Conservation (phyloP, 2,797 vertebrate species). For the Thamnophis elegans region DNA sequence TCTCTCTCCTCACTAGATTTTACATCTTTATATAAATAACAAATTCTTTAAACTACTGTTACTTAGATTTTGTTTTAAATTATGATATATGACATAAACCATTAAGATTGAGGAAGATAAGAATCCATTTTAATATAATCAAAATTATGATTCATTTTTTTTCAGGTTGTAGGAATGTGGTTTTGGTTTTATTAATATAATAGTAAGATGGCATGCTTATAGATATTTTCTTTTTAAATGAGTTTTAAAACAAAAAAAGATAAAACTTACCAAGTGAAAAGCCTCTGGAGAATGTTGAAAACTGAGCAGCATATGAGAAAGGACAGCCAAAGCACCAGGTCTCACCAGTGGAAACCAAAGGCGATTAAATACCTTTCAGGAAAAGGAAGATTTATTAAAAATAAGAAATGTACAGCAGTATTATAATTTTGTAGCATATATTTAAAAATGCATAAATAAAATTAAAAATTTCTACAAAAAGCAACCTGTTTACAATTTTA, state of each 20-base stretch:
- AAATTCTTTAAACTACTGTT: background rate
- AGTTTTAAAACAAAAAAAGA: background rate
- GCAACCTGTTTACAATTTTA: accelerated
- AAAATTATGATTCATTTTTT: background rate
- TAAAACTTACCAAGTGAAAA: conserved; percentile 90
- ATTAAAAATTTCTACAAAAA: accelerated
- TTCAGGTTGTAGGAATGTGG: background rate
- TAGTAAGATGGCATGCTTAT: background rate
- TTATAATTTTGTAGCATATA: background rate
- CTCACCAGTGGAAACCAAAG: conserved; percentile 97
- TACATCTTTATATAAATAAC: background rate
- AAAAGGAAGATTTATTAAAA: conserved; percentile 30
- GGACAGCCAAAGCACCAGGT: conserved; percentile 91
- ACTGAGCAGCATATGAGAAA: conserved; percentile 98
- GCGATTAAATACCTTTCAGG: conserved; percentile 89
- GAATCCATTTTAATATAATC: background rate
- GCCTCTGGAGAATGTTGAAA: conserved; percentile 99
- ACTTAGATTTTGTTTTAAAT: background rate
- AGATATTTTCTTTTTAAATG: background rate
- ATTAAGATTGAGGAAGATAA: background rate
- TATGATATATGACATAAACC: background rate
- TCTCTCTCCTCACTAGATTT: background rate
- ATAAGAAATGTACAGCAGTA: conserved; percentile 21
- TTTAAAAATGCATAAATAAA: background rate
- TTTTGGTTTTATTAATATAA: background rate